Evolutionary conservation across 2,888 invertebrate genomes (phyloP), one percentile per base, ranked within the genome.

Genomic region (Nasonovia ribisnigri): DNA sequence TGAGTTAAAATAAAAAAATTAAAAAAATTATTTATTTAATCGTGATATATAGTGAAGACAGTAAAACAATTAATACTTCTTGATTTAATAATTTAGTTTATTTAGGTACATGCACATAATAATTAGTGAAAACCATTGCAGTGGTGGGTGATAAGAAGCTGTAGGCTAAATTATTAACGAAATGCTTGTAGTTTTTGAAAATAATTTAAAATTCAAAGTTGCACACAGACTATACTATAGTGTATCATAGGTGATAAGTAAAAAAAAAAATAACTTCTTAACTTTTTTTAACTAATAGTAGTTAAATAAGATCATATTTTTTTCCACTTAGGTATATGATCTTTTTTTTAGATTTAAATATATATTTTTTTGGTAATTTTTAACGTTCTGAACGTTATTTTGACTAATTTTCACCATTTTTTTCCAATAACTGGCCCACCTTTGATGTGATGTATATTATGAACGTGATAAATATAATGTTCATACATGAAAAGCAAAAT

Each of bases 401-500:
- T 16, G 36, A 20, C 16, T 67, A 67, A 86, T 26, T 20, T n/a
- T 16, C 29, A 10, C 11, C 29, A 4, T 57, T 26, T 67, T 67
- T 67, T 54, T n/a, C 29, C 3, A 67, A n/a, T 36, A 67, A 67
- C 36, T 36, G n/a, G 67, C 67, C 67, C 36, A 67, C 67, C 67
- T 67, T 67, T 36, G 36, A 67, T 67, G 20, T 67, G 67, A 67
- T 67, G 67, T 67, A 36, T 87, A 87, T 46, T 16, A 24, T 43
- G 29, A 88, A 88, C 11, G 26, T n/a, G 26, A 42, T 92, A 60
- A 54, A 88, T n/a, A 67, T 46, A 42, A 77, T 88, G 29, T 48
- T 20, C n/a, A 77, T 88, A 92, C 29, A 88, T 60, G n/a, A n/a
- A 92, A 57, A 29, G n/a, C 11, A 57, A 67, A 42, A 67, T n/a